phyloP scores from a whole-genome alignment of 2,113 vertebrate genomes.

The Xenopus borealis region DNA sequence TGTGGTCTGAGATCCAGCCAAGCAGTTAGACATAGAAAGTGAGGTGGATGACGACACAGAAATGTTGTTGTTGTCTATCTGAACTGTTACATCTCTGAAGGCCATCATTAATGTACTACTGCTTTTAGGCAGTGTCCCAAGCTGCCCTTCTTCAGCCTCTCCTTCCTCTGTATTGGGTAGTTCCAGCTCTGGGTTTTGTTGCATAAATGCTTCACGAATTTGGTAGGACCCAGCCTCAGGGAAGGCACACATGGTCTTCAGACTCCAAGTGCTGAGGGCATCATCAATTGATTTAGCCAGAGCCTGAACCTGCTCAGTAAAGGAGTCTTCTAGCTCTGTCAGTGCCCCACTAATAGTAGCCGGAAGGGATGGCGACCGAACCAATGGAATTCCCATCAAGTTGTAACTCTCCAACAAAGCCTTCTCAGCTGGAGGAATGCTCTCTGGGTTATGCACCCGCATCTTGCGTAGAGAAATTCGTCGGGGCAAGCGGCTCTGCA shows the following conservation, averaged over 20 bases:
- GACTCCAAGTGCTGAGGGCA: slow-evolving; percentile 93
- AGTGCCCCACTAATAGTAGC: slow-evolving; percentile 79
- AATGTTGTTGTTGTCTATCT: slow-evolving; percentile 95
- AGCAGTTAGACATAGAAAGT: slow-evolving; percentile 82
- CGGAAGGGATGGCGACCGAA: slow-evolving; percentile 84
- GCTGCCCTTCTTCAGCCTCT: slow-evolving; percentile 62
- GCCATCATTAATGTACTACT: slow-evolving; percentile 96
- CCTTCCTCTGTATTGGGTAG: slow-evolving; percentile 69
- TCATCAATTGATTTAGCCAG: slow-evolving; percentile 96
- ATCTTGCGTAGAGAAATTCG: slow-evolving; percentile 91
- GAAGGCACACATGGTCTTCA: slow-evolving; percentile 90
- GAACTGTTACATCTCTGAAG: slow-evolving; percentile 93
- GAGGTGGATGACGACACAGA: slow-evolving; percentile 91
- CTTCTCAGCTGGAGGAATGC: slow-evolving; percentile 83
- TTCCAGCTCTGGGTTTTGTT: slow-evolving; percentile 62
- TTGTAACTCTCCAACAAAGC: slow-evolving; percentile 88
- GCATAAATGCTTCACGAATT: slow-evolving; percentile 82
- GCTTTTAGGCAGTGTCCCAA: slow-evolving; percentile 76
- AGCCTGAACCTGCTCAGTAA: slow-evolving; percentile 93
- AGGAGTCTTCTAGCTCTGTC: slow-evolving; percentile 95
- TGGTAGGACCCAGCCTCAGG: slow-evolving; percentile 80
- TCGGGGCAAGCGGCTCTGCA: slow-evolving; percentile 90
- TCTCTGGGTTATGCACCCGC: slow-evolving; percentile 83
- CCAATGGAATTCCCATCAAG: slow-evolving; percentile 82
- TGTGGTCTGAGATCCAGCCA: slow-evolving; percentile 55